Evolutionary conservation across 2,113 vertebrate species (phyloP).

Genomic region (Labeo catla): DNA sequence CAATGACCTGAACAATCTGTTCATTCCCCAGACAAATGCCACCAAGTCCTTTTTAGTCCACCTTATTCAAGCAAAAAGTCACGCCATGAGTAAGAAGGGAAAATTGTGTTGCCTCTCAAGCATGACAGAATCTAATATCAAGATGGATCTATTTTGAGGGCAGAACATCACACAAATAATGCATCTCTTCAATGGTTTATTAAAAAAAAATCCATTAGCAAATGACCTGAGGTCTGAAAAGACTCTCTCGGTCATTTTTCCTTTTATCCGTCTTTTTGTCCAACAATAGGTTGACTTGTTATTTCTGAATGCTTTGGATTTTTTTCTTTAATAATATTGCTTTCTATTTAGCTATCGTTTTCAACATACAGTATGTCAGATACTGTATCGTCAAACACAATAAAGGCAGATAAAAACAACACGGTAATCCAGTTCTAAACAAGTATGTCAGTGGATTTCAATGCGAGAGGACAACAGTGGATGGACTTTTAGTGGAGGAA

Average conservation of each 20-base stretch:
- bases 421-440: no score
- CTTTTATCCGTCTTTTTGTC: not conserved
- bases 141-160: constrained; percentile 31
- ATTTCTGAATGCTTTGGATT: not conserved
- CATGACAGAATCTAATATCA: constrained; percentile 36
- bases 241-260: constrained; percentile 6
- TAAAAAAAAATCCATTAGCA: constrained; percentile 41
- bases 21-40: constrained; percentile 38
- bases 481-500: no score
- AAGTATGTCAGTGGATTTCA: no score
- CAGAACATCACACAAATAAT: constrained; percentile 34
- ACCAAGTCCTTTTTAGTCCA: constrained; percentile 27
- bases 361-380: constrained; percentile 2
- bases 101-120: constrained; percentile 23
- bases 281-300: constrained; percentile 5
- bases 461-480: no score
- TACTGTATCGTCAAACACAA: not conserved
- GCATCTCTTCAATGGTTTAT: constrained; percentile 41
- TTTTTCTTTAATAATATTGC: not conserved
- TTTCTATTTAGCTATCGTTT: constrained; percentile 7
- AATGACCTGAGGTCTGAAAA: constrained; percentile 27
- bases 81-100: not conserved
- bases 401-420: not conserved
- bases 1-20: constrained; percentile 27
- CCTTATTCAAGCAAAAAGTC: constrained; percentile 38